Conservation (phyloP, 2,113 vertebrate species). For the Ochotona princeps region DNA sequence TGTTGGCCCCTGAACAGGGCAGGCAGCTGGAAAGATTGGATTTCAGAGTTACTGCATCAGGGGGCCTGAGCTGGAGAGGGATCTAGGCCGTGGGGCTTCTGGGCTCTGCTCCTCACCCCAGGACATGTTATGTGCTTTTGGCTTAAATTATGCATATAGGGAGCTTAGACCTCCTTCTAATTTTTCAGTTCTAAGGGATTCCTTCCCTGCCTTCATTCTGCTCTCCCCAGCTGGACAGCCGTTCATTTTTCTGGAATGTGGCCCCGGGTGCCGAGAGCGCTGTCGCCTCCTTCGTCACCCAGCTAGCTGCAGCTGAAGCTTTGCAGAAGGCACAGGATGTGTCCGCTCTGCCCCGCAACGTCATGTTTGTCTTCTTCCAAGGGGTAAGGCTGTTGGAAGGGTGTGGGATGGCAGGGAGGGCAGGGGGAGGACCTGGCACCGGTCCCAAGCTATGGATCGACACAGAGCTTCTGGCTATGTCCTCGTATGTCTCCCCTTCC, state of each 20-base stretch:
- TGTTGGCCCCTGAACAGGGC: neutral
- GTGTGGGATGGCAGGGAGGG: neutral
- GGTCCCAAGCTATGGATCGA: neutral
- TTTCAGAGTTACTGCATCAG: neutral
- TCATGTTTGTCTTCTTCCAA: slow-evolving; percentile 96
- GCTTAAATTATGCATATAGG: neutral
- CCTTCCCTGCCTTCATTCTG: neutral
- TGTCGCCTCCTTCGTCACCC: slow-evolving; percentile 90
- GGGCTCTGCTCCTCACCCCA: neutral
- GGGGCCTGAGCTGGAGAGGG: neutral
- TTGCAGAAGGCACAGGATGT: slow-evolving; percentile 84
- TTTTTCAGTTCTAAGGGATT: neutral
- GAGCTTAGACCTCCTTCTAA: neutral
- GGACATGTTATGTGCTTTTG: neutral
- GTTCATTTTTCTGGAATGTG: slow-evolving; percentile 96
- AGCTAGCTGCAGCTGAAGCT: slow-evolving; percentile 93
- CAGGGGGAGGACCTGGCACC: neutral
- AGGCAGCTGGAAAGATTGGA: neutral
- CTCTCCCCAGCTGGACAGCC: slow-evolving; percentile 91
- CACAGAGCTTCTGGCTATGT: neutral
- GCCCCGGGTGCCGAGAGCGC: slow-evolving; percentile 92
- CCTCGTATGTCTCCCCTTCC: neutral
- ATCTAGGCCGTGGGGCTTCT: neutral
- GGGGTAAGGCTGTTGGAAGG: slow-evolving; percentile 88
- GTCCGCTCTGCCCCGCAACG: slow-evolving; percentile 84